Evolutionary conservation across 1,140 invertebrate species (phyloP).

Genomic region (Cherax destructor): DNA sequence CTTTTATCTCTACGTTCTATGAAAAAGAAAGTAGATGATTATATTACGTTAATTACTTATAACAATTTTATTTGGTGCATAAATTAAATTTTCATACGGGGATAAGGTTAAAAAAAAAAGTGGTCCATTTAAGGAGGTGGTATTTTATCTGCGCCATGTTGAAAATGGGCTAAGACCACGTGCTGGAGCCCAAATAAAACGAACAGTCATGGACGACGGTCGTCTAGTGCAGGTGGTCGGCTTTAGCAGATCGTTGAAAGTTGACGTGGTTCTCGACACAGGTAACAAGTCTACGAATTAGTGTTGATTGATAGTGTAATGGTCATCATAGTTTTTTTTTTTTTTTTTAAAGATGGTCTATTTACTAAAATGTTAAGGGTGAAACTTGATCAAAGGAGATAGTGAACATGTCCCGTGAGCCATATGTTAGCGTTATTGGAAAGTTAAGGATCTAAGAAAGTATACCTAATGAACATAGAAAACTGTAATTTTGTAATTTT

Average conservation of each 20-base stretch:
- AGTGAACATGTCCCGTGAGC: too few relatives aligned
- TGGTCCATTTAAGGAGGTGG: not conserved
- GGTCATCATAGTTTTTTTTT: too few relatives aligned
- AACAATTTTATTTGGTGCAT: not conserved
- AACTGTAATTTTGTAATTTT: too few relatives aligned
- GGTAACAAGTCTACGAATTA: not conserved
- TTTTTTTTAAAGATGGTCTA: too few relatives aligned
- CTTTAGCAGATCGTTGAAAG: not conserved
- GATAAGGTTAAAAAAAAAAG: not conserved
- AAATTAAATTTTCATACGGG: not conserved
- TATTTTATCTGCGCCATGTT: slow-evolving; percentile 6
- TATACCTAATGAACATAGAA: too few relatives aligned
- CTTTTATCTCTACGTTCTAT: not conserved
- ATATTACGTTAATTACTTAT: not conserved
- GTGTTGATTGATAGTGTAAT: too few relatives aligned
- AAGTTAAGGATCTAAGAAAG: too few relatives aligned
- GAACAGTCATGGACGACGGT: slow-evolving; percentile 6
- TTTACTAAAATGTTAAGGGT: too few relatives aligned
- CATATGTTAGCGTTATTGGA: too few relatives aligned
- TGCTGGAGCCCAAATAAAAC: not conserved
- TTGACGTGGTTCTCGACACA: not conserved
- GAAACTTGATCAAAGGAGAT: too few relatives aligned
- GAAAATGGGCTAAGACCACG: slow-evolving; percentile 5
- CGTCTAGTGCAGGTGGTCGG: slow-evolving; percentile 7
- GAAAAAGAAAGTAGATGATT: not conserved